Evolutionary conservation across 2,797 vertebrate species (phyloP), one percentile per base, ranked within the genome.

Genomic region (Xyrichtys novacula): DNA sequence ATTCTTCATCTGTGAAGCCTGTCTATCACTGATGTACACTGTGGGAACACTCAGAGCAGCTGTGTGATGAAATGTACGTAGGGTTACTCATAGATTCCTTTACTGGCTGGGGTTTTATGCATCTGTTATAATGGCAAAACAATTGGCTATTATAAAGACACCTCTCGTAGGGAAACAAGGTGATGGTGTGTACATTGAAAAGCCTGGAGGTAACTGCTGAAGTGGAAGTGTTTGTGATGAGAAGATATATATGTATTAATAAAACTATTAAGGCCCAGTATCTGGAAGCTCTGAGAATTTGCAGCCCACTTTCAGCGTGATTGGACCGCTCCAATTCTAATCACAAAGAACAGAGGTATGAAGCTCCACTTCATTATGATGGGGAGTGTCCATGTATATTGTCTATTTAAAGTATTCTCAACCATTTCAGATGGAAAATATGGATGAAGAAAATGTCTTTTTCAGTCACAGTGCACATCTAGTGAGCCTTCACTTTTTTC

Each of bases 91-190:
- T 84, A 88, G 84, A 92, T 85, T 90, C 84, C 76, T 89, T 92
- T 89, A 86, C 83, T 87, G 81, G 59, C 78, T 62, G 68, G 62
- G 79, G 76, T 81, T 90, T 80, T 74, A n/a, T 82, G 80, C 65
- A 47, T 88, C 85, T 84, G 87, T 81, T 81, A 76, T 78, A 84
- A 89, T 90, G 81, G 89, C 91, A 86, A 92, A 93, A 92, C 92
- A 93, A 93, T 91, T 94, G 92, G 76, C 87, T 94, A 93, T 95
- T 94, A 93, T 81, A 67, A 85, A 81, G 72, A 89, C 34, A 62
- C 73, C 88, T 88, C 90, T 94, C 61, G 47, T 87, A 89, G 87
- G 91, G 81, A 93, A 92, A 92, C 91, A 89, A 90, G 88, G 83
- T 80, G 87, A 65, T 71, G 23, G 83, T 66, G 80, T 88, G 79